Conservation (phyloP, 2,888 invertebrate genomes). For the Ptycholaimellus sp. region DNA sequence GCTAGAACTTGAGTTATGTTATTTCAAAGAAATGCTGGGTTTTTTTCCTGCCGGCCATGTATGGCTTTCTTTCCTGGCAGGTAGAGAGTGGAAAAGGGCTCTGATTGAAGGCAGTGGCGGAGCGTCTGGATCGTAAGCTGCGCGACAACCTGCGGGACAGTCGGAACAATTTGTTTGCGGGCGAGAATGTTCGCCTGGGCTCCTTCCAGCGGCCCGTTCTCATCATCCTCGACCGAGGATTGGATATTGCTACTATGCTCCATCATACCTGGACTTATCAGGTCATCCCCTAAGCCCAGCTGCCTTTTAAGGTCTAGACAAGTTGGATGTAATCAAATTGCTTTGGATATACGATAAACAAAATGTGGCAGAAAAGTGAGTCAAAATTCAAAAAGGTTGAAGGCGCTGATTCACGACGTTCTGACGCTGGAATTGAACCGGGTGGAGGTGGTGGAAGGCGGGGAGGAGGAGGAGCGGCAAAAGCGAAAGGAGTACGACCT, state of each 20-base stretch:
- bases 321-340: no score
- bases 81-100: no score
- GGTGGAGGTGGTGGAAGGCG: slow-evolving; percentile 45
- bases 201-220: slow-evolving; percentile 50
- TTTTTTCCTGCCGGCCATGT: no score
- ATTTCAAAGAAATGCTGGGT: no score
- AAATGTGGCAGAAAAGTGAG: no score
- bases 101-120: no score
- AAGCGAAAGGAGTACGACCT: slow-evolving; percentile 72
- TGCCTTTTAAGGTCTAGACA: no score
- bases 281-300: no score
- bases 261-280: slow-evolving; percentile 99
- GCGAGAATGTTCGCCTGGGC: slow-evolving; percentile 35
- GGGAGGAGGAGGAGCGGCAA: slow-evolving; percentile 23
- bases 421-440: slow-evolving; percentile 59
- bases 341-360: no score
- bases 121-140: slow-evolving; percentile 77
- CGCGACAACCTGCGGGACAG: slow-evolving; percentile 87
- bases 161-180: slow-evolving; percentile 66
- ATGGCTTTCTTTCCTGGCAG: no score
- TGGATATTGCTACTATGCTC: slow-evolving; percentile 61
- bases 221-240: slow-evolving; percentile 54
- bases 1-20: no score
- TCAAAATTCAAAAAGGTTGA: no score
- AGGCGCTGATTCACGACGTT: slow-evolving; percentile 86